These are phyloP conservation scores for Arizona elegans DNA, from an alignment of 2,113 vertebrate species.

Conservation along the genomic window DNA sequence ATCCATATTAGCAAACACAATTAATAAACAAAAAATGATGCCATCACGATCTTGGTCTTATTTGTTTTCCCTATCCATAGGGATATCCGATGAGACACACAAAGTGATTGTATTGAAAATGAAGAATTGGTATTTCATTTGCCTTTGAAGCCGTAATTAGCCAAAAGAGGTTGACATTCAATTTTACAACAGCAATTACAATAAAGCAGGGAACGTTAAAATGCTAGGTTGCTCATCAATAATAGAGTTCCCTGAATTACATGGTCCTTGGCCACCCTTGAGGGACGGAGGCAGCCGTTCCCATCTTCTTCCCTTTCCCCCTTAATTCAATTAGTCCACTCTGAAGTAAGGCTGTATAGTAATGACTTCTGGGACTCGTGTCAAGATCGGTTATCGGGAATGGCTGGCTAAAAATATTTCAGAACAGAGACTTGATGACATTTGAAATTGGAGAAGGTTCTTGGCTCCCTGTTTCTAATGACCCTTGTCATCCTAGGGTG, in stretches of 20 bases:
- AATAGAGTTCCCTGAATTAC: not conserved
- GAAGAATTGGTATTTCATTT: not conserved
- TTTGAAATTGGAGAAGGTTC: too few relatives aligned
- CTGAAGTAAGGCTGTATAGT: not conserved
- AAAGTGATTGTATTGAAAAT: not conserved
- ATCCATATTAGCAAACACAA: not conserved
- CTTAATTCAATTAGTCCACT: constrained; percentile 18
- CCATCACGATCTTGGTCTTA: too few relatives aligned
- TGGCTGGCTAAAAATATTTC: not conserved
- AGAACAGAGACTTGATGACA: not conserved
- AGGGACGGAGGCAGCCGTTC: not conserved
- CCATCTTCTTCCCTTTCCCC: not conserved
- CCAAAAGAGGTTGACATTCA: constrained; percentile 22
- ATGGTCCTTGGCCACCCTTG: not conserved
- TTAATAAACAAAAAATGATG: not conserved
- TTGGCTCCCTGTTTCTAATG: not conserved
- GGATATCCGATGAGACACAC: not conserved
- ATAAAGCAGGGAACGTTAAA: not conserved
- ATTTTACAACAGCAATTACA: constrained; percentile 23
- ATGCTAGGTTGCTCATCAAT: constrained; percentile 14
- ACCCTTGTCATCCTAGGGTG: too few relatives aligned
- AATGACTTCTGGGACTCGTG: not conserved
- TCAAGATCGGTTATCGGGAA: not conserved
- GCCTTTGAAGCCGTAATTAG: constrained; percentile 12
- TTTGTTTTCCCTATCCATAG: too few relatives aligned